These are phyloP conservation scores for Trypoxylus dichotomus DNA, from an alignment of 1,140 invertebrate genomes.

Conservation along the genomic window DNA sequence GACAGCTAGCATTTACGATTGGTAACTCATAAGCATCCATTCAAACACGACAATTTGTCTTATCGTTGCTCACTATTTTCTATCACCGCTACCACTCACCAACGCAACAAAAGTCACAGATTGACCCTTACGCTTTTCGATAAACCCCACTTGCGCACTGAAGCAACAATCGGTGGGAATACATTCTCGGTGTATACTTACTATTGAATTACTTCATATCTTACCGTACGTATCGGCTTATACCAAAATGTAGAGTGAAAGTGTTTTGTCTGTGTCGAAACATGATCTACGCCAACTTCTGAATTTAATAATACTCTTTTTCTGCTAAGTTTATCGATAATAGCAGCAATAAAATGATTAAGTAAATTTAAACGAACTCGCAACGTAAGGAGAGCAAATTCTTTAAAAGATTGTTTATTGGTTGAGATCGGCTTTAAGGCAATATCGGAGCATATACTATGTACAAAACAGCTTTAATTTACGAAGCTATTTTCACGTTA, in stretches of 20 bases:
- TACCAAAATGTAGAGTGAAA: conserved; percentile 16
- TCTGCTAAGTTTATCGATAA: neutral
- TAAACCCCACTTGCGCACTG: neutral
- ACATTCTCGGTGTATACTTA: conserved; percentile 1
- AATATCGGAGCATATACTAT: too few relatives aligned
- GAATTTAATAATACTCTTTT: neutral
- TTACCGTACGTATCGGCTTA: neutral
- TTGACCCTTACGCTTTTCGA: neutral
- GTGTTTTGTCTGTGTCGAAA: conserved; percentile 11
- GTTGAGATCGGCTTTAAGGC: too few relatives aligned
- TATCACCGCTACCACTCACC: conserved; percentile 7
- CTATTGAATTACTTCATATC: conserved; percentile 1
- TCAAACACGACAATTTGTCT: neutral
- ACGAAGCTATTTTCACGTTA: too few relatives aligned
- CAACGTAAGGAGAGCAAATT: neutral
- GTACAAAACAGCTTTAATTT: too few relatives aligned
- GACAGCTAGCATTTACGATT: neutral
- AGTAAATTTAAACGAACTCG: neutral
- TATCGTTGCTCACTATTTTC: neutral
- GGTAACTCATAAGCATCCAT: neutral
- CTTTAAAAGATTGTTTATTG: too few relatives aligned
- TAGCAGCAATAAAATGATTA: neutral
- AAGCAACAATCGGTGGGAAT: conserved; percentile 12
- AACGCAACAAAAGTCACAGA: neutral
- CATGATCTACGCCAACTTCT: conserved; percentile 6